Conservation (phyloP, 2,888 invertebrate species). For the Meteorus cinctellus region DNA sequence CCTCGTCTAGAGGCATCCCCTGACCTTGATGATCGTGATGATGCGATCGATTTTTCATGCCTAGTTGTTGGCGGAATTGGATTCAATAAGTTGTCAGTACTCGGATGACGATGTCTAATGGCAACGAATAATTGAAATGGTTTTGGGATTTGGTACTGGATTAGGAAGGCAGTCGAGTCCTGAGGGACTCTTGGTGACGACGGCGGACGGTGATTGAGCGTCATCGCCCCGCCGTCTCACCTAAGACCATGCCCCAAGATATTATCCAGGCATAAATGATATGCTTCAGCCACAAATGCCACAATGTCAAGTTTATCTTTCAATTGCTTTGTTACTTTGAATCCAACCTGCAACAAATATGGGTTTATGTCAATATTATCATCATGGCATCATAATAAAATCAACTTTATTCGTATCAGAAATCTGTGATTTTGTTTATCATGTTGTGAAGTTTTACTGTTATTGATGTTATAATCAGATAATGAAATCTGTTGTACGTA, state of each 20-base stretch:
- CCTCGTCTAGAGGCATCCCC: constrained; percentile 70
- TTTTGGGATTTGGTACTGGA: constrained; percentile 54
- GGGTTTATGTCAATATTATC: neutral
- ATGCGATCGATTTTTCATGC: constrained; percentile 68
- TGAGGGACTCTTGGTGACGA: constrained; percentile 67
- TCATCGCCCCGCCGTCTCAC: constrained; percentile 71
- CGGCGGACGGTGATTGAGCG: constrained; percentile 67
- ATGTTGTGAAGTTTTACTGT: too few relatives aligned
- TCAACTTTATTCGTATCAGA: too few relatives aligned
- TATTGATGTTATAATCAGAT: too few relatives aligned
- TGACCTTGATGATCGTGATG: constrained; percentile 68
- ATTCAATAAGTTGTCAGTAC: constrained; percentile 50
- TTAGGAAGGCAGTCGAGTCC: constrained; percentile 64
- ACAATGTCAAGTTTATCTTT: neutral
- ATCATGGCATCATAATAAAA: neutral
- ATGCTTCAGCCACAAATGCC: neutral
- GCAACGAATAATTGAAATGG: constrained; percentile 47
- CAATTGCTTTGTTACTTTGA: neutral
- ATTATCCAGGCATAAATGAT: constrained; percentile 11
- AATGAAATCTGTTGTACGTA: too few relatives aligned
- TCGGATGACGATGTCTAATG: constrained; percentile 46
- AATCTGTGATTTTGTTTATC: too few relatives aligned
- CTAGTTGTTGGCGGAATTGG: constrained; percentile 52
- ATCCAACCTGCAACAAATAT: neutral
- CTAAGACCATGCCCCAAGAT: constrained; percentile 66